phyloP scores from a whole-genome alignment of 2,888 invertebrate genomes.

The Ametastegia equiseti region DNA sequence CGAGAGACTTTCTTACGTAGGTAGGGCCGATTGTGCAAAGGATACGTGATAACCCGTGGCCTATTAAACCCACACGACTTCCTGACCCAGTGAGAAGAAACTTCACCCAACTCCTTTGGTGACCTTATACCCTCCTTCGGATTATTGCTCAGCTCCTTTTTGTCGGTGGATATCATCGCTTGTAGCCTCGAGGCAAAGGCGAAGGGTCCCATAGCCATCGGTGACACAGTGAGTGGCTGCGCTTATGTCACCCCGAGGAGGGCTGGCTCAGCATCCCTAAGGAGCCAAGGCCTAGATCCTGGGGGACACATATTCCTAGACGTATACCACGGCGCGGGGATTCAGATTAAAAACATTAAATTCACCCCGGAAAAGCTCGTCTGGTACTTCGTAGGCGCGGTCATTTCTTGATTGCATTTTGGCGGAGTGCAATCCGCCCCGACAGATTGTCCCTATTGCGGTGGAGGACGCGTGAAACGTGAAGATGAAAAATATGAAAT shows the following conservation, averaged over 20 bases:
- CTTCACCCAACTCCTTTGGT: constrained; percentile 6
- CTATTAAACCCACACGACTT: constrained; percentile 37
- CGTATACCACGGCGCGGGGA: constrained; percentile 55
- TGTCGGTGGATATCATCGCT: neutral
- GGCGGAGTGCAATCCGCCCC: constrained; percentile 56
- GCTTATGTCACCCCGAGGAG: constrained; percentile 45
- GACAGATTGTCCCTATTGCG: constrained; percentile 41
- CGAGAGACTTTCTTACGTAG: neutral
- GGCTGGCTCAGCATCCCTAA: constrained; percentile 47
- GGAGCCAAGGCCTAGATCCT: constrained; percentile 43
- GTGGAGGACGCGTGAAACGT: constrained; percentile 18
- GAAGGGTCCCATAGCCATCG: neutral
- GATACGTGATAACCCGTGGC: constrained; percentile 3
- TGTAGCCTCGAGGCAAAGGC: constrained; percentile 1
- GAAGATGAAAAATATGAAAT: constrained; percentile 37
- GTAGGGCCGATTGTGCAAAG: constrained; percentile 20
- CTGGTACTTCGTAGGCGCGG: constrained; percentile 27
- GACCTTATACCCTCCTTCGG: neutral
- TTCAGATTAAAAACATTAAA: constrained; percentile 69
- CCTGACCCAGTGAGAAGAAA: constrained; percentile 40
- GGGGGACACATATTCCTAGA: constrained; percentile 54
- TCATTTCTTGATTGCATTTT: constrained; percentile 60
- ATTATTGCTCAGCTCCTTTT: constrained; percentile 14
- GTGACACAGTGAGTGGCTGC: constrained; percentile 45
- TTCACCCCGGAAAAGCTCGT: constrained; percentile 53